phyloP scores from a whole-genome alignment of 1,140 invertebrate genomes.

The Drosophila cardini region DNA sequence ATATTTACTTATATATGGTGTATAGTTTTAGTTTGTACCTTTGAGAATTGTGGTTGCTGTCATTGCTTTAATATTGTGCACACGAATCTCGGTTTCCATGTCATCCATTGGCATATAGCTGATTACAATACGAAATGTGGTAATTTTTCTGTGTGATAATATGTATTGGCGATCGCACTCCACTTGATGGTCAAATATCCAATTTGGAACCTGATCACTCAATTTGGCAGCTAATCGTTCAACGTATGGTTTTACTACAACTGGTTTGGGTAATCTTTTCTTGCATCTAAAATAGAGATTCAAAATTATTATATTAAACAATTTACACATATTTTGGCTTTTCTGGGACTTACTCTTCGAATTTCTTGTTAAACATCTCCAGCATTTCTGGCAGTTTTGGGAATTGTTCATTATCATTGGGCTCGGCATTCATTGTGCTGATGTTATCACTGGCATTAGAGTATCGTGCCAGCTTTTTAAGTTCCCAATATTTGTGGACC shows the following conservation, averaged over 20 bases:
- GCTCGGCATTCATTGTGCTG: not conserved
- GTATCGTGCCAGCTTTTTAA: conserved; percentile 25
- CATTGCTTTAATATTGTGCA: conserved; percentile 30
- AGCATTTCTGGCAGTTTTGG: conserved; percentile 22
- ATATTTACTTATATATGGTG: not conserved
- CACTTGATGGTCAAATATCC: conserved; percentile 60
- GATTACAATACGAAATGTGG: conserved; percentile 49
- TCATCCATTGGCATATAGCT: conserved; percentile 41
- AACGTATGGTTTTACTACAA: conserved; percentile 21
- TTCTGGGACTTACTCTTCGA: conserved; percentile 26
- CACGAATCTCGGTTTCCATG: conserved; percentile 39
- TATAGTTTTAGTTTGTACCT: not conserved
- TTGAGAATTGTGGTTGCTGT: not conserved
- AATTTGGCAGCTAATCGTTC: conserved; percentile 20
- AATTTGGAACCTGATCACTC: conserved; percentile 36
- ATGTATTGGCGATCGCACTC: conserved; percentile 46
- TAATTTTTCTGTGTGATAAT: conserved; percentile 42
- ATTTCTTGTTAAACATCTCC: conserved; percentile 12
- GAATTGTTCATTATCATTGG: not conserved
- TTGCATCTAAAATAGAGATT: conserved; percentile 4
- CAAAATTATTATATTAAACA: not conserved
- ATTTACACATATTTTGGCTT: not conserved
- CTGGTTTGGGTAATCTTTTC: not conserved
- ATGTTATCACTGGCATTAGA: not conserved
- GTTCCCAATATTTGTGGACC: conserved; percentile 44